Base-by-base conservation (phyloP, 2,797 vertebrate species). In the Eospalax fontanierii region DNA sequence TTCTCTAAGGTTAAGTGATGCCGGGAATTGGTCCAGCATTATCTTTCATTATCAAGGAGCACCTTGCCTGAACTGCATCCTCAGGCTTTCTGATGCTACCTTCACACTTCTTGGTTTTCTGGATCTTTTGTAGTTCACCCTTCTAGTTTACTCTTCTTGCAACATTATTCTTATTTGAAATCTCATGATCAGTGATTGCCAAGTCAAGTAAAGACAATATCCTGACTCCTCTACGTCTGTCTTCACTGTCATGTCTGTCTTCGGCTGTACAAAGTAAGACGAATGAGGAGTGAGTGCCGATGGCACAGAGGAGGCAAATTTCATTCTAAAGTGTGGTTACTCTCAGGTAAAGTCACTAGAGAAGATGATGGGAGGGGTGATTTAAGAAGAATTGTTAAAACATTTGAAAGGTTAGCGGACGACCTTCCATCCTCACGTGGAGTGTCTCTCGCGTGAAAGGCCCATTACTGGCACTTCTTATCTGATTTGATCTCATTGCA, bases 221-320 rank as follows among this genome's bases (percentile, higher is more conserved):
- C 71, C 80, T 78, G 59, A 73, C 88, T 91, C 95, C 57, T 76
- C 59, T 88, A 85, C 28, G 59, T 81, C 33, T 79, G 33, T 81
- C 94, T 93, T 81, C 40, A 66, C 91, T 46, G 57, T 19, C 65
- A 40, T 71, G 14, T 75, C 16, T 22, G 73, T 73, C 71, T 95
- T 91, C 70, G 57, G 21, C 46, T 59, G 2, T 33, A 65, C 50
- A 83, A 83, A 74, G 10, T 75, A 65, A 80, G 22, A 89, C 78
- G 66, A 92, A 92, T 88, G 93, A 74, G 54, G n/a, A 95, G 73
- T 84, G 59, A 89, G 50, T 93, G 28, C 61, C 28, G 40, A 70
- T 65, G 24, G n/a, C 74, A 35, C 33, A 57, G 66, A 96, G 21
- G 93, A 95, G 84, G 54, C 65, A 26, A n/a, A n/a, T n/a, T n/a